Conservation (phyloP, 2,888 invertebrate genomes). For the Rhopalosiphum nymphaeae region DNA sequence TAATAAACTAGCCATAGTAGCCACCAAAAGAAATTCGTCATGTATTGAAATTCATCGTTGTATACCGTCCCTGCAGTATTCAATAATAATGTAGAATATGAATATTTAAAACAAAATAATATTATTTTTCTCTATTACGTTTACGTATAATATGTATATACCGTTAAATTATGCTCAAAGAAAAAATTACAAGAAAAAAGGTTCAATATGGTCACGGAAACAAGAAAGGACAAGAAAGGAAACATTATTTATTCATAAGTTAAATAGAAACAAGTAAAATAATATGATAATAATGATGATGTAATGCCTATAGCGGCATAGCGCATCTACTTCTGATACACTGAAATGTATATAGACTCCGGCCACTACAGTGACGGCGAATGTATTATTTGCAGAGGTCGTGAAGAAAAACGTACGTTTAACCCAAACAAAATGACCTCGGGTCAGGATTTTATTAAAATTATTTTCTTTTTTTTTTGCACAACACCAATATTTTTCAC, state of each 20-base stretch:
- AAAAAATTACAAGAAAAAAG: background rate
- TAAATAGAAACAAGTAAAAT: conserved; percentile 22
- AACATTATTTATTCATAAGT: conserved; percentile 52
- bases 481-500: background rate
- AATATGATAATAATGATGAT: conserved; percentile 41
- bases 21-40: background rate
- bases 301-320: conserved; percentile 25
- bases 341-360: background rate
- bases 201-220: background rate
- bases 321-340: conserved; percentile 37
- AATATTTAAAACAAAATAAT: conserved; percentile 8
- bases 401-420: conserved; percentile 50
- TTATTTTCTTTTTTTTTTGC: background rate
- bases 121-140: background rate
- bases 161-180: background rate
- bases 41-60: conserved; percentile 1
- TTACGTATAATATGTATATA: background rate
- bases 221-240: conserved; percentile 25
- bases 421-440: conserved; percentile 39
- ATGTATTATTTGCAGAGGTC: conserved; percentile 28
- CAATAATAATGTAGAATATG: background rate
- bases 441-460: conserved; percentile 54
- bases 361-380: background rate
- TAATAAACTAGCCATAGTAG: background rate
- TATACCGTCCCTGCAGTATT: background rate